Conservation (phyloP, 2,888 invertebrate genomes). For the Drosophila kambysellisi region DNA sequence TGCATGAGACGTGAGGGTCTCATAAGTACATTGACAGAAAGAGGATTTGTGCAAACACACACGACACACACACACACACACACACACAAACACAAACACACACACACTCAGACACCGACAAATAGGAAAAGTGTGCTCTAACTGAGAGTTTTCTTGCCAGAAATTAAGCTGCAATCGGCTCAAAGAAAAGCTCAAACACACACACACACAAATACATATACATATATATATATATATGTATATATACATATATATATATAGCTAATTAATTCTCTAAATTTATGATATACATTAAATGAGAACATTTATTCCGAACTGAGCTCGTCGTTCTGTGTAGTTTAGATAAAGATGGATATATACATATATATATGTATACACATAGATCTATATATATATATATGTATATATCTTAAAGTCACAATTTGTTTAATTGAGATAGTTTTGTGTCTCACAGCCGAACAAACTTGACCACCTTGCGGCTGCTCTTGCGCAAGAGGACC, state of each 20-base stretch:
- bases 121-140: not conserved
- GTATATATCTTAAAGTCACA: not conserved
- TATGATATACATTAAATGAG: not conserved
- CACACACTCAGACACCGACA: not conserved
- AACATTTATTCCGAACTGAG: not conserved
- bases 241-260: not conserved
- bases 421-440: conserved; percentile 59
- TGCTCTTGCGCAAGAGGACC: conserved; percentile 81
- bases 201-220: not conserved
- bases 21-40: conserved; percentile 11
- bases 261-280: not conserved
- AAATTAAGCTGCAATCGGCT: not conserved
- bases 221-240: fast-evolving
- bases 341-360: not conserved
- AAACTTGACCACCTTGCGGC: conserved; percentile 84
- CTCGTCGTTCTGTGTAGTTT: not conserved
- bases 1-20: not conserved
- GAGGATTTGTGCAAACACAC: conserved; percentile 8
- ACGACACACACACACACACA: not conserved
- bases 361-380: not conserved
- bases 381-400: not conserved
- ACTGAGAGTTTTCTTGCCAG: not conserved
- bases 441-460: conserved; percentile 67
- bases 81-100: not conserved
- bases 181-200: not conserved